Conservation (phyloP, 2,113 vertebrate genomes). For the Zapus hudsonius region DNA sequence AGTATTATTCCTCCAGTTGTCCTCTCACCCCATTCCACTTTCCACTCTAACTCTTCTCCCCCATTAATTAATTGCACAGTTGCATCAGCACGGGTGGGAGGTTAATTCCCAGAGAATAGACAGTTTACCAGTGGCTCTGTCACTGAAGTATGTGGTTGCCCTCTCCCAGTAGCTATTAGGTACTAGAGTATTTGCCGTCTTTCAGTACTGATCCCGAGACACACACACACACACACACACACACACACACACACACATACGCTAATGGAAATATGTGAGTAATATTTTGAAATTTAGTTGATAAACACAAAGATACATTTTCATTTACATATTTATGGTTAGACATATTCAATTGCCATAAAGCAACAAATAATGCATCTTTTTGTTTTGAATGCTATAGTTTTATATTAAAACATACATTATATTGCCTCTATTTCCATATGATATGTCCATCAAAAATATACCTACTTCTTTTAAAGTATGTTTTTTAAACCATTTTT, state of each 20-base stretch:
- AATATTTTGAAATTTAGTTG: slow-evolving; percentile 5
- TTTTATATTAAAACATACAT: background rate
- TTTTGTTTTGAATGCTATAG: background rate
- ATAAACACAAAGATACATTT: background rate
- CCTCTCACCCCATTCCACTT: no score
- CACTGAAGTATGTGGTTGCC: no score
- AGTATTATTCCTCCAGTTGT: no score
- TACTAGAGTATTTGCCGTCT: background rate
- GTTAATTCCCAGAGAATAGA: no score
- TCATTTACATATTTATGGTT: background rate
- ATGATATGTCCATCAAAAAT: background rate
- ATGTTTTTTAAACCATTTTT: background rate
- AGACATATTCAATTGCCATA: background rate
- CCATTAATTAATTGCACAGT: no score
- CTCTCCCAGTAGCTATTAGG: no score
- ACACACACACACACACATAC: background rate
- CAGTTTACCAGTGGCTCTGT: no score
- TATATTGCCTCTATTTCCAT: background rate
- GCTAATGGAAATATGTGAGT: background rate
- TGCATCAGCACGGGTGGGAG: no score
- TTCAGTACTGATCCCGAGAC: no score
- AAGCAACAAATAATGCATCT: background rate
- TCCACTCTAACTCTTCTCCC: no score
- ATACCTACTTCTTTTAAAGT: background rate
- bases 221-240: no score